Conservation (phyloP, 2,797 vertebrate species). For the Enteromius trimaculatus region DNA sequence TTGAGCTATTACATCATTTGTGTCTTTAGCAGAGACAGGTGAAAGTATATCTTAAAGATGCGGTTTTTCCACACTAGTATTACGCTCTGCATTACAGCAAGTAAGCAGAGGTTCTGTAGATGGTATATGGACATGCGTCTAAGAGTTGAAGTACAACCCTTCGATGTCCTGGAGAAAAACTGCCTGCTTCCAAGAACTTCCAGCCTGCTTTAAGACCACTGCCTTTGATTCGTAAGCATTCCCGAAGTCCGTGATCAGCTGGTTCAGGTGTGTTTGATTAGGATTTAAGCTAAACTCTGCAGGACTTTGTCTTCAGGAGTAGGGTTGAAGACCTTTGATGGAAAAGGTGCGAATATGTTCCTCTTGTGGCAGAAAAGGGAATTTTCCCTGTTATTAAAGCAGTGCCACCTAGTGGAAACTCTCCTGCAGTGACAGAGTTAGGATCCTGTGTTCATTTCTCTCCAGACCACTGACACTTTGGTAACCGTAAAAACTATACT, state of each 20-base stretch:
- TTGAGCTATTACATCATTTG: neutral
- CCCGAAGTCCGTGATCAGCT: neutral
- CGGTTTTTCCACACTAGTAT: neutral
- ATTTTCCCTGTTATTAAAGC: neutral
- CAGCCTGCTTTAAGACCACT: neutral
- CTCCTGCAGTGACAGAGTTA: neutral
- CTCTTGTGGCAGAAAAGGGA: constrained; percentile 31
- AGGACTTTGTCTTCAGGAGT: neutral
- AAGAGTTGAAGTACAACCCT: neutral
- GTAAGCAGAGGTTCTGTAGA: neutral
- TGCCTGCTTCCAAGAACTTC: neutral
- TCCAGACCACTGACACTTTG: neutral
- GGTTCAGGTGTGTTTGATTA: neutral
- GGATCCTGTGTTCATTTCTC: neutral
- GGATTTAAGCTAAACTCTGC: neutral
- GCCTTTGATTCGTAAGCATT: neutral
- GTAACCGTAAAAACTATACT: too few relatives aligned
- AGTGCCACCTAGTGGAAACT: constrained; percentile 28
- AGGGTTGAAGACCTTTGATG: neutral
- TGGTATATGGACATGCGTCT: neutral
- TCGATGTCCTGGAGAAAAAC: neutral
- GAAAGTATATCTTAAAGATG: neutral
- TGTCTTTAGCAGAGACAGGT: neutral
- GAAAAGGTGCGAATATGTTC: neutral
- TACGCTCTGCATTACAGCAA: neutral